Conservation (phyloP, 2,797 vertebrate species). For the Anguilla obscura region DNA sequence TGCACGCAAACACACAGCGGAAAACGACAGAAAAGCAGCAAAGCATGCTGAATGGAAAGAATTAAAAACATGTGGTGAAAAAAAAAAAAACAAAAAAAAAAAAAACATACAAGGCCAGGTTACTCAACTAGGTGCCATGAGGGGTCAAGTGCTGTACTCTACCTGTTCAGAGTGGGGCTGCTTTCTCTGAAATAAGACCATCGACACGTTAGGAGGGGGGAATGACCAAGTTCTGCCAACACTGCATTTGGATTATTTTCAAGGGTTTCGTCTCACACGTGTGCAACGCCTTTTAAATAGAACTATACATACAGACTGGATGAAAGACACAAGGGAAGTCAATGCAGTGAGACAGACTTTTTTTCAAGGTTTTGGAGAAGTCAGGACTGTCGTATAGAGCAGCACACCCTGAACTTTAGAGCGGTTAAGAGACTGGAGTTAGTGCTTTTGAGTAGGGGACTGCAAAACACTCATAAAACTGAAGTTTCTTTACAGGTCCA, state of each 20-base stretch:
- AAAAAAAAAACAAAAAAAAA: conserved; percentile 35
- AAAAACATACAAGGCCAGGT: conserved; percentile 49
- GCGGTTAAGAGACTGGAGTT: conserved; percentile 7
- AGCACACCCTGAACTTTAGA: conserved; percentile 24
- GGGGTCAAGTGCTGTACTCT: conserved; percentile 70
- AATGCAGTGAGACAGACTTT: conserved; percentile 38
- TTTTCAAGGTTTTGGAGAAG: conserved; percentile 22
- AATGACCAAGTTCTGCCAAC: conserved; percentile 47
- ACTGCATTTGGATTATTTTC: conserved; percentile 48
- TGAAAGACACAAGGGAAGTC: conserved; percentile 38
- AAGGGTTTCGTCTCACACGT: conserved; percentile 9
- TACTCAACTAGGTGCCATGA: conserved; percentile 48
- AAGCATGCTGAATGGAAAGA: conserved; percentile 64
- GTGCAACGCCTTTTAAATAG: not conserved
- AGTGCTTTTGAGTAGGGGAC: conserved; percentile 28
- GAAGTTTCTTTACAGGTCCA: conserved; percentile 39
- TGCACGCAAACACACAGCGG: not conserved
- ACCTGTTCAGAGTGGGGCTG: conserved; percentile 80
- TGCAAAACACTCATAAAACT: conserved; percentile 11
- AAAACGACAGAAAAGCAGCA: conserved; percentile 30
- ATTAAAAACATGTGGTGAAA: no score
- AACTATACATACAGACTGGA: conserved; percentile 8
- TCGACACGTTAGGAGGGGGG: conserved; percentile 68
- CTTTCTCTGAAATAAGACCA: conserved; percentile 82
- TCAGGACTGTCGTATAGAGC: conserved; percentile 26